A percentile compares a stretch with the other conserved stretches of the same genome.
Evolutionary conservation across 2,113 vertebrate species (phyloP).

Genomic region (Naja naja): DNA sequence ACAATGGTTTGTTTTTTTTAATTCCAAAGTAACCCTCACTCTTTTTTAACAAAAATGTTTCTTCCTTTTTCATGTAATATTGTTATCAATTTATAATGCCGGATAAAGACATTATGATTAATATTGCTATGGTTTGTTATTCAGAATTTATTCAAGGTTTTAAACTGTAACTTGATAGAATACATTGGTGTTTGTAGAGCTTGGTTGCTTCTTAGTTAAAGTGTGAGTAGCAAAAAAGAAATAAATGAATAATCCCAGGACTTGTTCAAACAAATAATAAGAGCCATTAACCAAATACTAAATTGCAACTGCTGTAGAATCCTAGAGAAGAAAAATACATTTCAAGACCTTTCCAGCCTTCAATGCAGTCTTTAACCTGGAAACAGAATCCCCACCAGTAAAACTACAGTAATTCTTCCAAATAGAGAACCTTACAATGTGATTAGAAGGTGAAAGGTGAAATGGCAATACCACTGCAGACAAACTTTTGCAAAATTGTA

Average conservation of each 20-base stretch:
- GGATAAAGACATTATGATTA: neutral
- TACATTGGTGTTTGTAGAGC: neutral
- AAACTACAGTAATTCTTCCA: neutral
- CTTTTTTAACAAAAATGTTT: neutral
- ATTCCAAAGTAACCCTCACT: neutral
- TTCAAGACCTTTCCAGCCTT: neutral
- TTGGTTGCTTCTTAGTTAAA: neutral
- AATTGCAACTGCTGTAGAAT: neutral
- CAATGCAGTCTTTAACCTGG: neutral
- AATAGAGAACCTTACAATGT: neutral
- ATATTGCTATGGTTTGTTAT: slow-evolving; percentile 2
- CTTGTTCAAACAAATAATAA: neutral
- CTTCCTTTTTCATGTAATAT: neutral
- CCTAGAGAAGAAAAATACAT: neutral
- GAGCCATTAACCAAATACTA: neutral
- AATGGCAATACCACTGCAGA: neutral
- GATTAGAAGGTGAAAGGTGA: neutral
- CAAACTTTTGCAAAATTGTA: neutral
- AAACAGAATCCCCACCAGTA: neutral
- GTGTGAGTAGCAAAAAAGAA: neutral
- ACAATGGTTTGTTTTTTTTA: neutral
- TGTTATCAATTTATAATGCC: neutral
- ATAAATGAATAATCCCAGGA: neutral
- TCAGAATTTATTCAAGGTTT: neutral
- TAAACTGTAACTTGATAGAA: neutral